These are phyloP conservation scores for Manis javanica DNA, from an alignment of 2,797 vertebrate genomes.

Conservation along the genomic window DNA sequence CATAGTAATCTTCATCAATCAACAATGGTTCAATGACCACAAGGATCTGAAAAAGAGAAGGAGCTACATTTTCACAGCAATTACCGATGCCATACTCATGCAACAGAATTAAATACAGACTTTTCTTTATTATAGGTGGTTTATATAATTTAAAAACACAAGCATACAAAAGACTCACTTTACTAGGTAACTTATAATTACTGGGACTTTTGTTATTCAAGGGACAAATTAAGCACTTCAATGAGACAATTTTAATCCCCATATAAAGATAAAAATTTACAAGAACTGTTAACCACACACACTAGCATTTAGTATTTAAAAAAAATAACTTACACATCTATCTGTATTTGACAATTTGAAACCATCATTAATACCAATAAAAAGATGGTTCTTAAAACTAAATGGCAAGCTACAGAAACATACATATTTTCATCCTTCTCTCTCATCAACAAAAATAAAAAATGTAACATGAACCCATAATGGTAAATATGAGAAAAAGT, in stretches of 20 bases:
- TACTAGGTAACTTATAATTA: background rate
- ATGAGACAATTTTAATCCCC: background rate
- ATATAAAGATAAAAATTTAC: background rate
- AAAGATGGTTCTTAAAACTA: background rate
- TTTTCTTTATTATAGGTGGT: background rate
- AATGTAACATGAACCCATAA: background rate
- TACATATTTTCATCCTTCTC: background rate
- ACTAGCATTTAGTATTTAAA: background rate
- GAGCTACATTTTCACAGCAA: background rate
- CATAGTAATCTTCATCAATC: slow-evolving; percentile 99
- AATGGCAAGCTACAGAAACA: background rate
- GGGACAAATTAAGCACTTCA: slow-evolving; percentile 14
- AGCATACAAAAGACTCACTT: background rate
- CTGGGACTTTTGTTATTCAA: background rate
- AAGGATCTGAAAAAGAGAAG: slow-evolving; percentile 91
- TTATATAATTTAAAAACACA: background rate
- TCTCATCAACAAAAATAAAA: background rate
- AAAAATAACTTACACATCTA: background rate
- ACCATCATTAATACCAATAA: background rate
- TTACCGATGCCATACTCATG: background rate
- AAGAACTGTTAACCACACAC: background rate
- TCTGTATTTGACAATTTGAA: background rate
- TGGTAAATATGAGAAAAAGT: background rate
- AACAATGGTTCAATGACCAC: slow-evolving; percentile 98
- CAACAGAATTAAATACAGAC: background rate